Evolutionary conservation across 1,140 invertebrate species (phyloP).

Genomic region (Acyrthosiphon pisum): DNA sequence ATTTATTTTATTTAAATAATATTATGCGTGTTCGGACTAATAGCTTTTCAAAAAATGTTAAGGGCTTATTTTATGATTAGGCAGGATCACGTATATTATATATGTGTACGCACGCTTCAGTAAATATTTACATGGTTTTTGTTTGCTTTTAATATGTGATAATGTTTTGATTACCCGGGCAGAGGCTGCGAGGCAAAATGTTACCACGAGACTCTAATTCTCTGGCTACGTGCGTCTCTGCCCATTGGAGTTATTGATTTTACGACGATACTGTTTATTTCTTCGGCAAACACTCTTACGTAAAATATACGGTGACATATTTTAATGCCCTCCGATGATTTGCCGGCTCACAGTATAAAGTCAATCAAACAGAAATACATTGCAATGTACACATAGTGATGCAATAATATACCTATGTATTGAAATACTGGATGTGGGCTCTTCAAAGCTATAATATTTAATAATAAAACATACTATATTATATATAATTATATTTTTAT

Average conservation of each 20-base stretch:
- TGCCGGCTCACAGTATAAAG: background rate
- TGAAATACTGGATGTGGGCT: background rate
- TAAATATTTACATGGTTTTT: background rate
- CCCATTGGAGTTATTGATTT: constrained; percentile 25
- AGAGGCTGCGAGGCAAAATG: background rate
- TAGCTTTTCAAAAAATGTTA: background rate
- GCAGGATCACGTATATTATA: background rate
- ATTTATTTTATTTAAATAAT: no score
- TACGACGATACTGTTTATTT: constrained; percentile 13
- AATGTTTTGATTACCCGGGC: background rate
- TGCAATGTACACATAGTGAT: background rate
- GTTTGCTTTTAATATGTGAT: background rate
- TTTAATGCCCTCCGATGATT: background rate
- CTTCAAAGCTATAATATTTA: background rate
- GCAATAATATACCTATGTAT: background rate
- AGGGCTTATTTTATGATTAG: background rate
- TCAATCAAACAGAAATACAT: background rate
- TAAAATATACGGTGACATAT: background rate
- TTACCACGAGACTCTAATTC: background rate
- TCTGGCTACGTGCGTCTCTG: background rate
- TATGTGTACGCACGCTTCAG: background rate
- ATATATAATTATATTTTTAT: no score
- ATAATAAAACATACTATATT: background rate
- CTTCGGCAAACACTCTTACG: background rate
- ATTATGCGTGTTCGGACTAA: background rate